These are phyloP conservation scores for Sesamia nonagrioides DNA, from an alignment of 1,140 invertebrate genomes.

Conservation along the genomic window DNA sequence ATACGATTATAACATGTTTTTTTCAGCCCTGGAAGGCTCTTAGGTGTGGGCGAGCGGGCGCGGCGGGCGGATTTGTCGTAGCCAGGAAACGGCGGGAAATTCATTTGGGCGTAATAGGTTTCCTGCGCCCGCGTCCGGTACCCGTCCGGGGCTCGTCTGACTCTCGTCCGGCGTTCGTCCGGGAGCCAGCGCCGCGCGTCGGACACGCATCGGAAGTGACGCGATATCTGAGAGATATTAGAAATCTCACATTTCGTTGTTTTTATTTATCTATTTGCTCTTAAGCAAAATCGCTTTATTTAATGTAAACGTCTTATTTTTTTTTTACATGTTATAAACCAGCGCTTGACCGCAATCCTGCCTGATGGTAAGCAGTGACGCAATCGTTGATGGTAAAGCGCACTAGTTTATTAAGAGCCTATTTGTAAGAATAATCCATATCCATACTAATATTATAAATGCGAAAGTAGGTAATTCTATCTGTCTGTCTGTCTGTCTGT, in stretches of 20 bases:
- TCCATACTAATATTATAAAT: too few species aligned
- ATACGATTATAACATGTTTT: constrained; percentile 7
- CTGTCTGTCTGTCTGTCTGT: too few species aligned
- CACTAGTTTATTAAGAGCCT: too few species aligned
- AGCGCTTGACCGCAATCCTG: too few species aligned
- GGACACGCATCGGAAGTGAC: constrained; percentile 81
- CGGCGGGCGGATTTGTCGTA: constrained; percentile 81
- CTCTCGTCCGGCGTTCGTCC: constrained; percentile 64
- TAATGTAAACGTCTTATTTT: too few species aligned
- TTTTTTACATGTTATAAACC: too few species aligned
- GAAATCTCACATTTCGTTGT: constrained; percentile 16
- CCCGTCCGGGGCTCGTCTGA: constrained; percentile 55
- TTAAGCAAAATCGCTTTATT: not conserved
- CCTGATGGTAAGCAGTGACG: too few species aligned
- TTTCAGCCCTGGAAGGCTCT: constrained; percentile 75
- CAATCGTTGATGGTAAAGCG: too few species aligned
- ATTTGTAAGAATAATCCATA: too few species aligned
- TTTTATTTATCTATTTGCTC: not conserved
- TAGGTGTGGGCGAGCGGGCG: constrained; percentile 73
- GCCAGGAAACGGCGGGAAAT: constrained; percentile 84
- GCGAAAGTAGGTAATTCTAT: too few species aligned
- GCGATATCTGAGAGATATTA: constrained; percentile 52
- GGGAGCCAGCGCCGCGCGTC: constrained; percentile 65
- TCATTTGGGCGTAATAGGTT: constrained; percentile 87
- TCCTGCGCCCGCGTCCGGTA: constrained; percentile 78